Percentiles rank a stretch among this genome's conserved stretches.
phyloP scores from a whole-genome alignment of 2,888 invertebrate genomes.

The Scaptomyza flava region DNA sequence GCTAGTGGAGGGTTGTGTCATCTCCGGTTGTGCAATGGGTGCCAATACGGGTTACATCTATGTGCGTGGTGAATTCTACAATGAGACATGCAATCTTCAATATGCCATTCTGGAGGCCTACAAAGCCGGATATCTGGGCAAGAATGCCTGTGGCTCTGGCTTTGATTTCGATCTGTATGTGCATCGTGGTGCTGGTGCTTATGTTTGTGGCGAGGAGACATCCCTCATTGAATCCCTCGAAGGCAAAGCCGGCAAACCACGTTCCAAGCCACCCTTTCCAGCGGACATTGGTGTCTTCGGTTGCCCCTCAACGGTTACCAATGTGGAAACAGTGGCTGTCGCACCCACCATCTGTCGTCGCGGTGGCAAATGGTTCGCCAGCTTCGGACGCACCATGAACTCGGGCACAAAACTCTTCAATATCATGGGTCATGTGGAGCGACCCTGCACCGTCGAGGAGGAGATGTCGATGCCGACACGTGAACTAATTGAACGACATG shows the following conservation, averaged over 20 bases:
- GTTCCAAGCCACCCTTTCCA: slow-evolving; percentile 99
- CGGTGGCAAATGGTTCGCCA: slow-evolving; percentile 97
- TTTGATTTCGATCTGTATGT: slow-evolving; percentile 98
- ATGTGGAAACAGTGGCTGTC: slow-evolving; percentile 99
- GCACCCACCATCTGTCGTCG: slow-evolving; percentile 97
- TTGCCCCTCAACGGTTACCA: slow-evolving; percentile 98
- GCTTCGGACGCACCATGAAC: slow-evolving; percentile 97
- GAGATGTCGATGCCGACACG: slow-evolving; percentile 98
- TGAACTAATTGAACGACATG: slow-evolving; percentile 97
- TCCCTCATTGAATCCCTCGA: slow-evolving; percentile 99
- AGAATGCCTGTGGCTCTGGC: slow-evolving; percentile 86
- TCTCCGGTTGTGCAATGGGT: slow-evolving; percentile 97
- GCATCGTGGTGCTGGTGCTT: slow-evolving; percentile 92
- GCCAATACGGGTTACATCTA: slow-evolving; percentile 98
- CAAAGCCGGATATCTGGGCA: slow-evolving; percentile 94
- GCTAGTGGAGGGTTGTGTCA: slow-evolving; percentile 95
- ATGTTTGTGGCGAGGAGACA: slow-evolving; percentile 94
- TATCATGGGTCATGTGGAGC: slow-evolving; percentile 91
- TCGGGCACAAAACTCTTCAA: slow-evolving; percentile 92
- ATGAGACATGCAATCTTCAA: slow-evolving; percentile 98
- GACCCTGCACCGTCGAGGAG: slow-evolving; percentile 99
- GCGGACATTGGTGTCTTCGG: slow-evolving; percentile 99
- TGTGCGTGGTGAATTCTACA: slow-evolving; percentile 99
- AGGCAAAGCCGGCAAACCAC: slow-evolving; percentile 98
- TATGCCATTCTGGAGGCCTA: slow-evolving; percentile 93